Base-by-base conservation (phyloP, 2,113 vertebrate species). In the Leptodactylus fuscus region DNA sequence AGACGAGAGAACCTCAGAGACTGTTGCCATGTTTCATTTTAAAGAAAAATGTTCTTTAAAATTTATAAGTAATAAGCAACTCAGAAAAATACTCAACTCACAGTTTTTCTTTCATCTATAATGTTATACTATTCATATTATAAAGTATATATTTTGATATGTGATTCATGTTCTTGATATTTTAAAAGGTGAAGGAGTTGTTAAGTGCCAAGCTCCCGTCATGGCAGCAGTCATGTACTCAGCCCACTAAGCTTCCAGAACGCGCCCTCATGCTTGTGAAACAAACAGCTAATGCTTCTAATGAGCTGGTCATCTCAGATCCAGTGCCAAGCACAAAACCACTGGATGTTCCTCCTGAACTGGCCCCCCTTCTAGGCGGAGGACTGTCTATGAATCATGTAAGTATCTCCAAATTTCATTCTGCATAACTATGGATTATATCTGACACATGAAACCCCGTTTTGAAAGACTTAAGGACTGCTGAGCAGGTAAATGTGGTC, bases 211-310 rank as follows among this genome's bases (percentile, higher is more conserved):
- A 95, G 88, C 89, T 96, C 85, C 95, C 93, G 0, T 91, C 91
- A 7, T 96, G 95, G 95, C 95, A 95, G 53, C 92, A 93, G 89
- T 95, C 95, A 0, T 96, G 95, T 58, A 92, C 93, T 24, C 95
- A 95, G 86, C 95, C 95, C 18, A 96, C 95, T 1, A 94, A 94
- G 75, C 92, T 96, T n/a, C 95, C 95, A 0, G 95, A 96, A 80
- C 92, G 95, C 0, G 95, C 95, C 0, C 90, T 96, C 48, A 95
- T 94, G 75, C 92, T 96, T 89, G 90, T 96, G 83, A 94, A 95
- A n/a, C 93, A 94, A 91, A 95, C 95, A 0, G 93, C 94, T 3
- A 94, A 93, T 38, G 83, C 93, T 1, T 38, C 88, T 15, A n/a
- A 55, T 69, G 65, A 87, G 13, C 29, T 34, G 1, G 75, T 81